Conservation (phyloP, 2,797 vertebrate species). For the Chelonia mydas region DNA sequence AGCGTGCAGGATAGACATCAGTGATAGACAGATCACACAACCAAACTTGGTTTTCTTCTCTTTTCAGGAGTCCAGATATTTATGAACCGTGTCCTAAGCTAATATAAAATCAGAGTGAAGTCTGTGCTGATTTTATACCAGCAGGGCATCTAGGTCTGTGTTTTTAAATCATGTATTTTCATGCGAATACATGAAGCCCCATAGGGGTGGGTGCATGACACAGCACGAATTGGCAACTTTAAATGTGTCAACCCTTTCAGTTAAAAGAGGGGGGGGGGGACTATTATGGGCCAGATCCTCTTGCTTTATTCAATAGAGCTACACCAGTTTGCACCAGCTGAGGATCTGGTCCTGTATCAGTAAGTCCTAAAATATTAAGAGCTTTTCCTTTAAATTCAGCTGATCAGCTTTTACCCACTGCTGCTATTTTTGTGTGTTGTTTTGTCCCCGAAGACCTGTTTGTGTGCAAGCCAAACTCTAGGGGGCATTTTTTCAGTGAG, state of each 20-base stretch:
- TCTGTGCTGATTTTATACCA: neutral
- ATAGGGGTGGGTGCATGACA: neutral
- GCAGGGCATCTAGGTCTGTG: neutral
- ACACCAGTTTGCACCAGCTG: neutral
- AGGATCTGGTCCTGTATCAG: neutral
- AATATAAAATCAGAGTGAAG: neutral
- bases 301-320: neutral
- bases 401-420: neutral
- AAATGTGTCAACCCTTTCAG: neutral
- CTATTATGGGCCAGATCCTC: neutral
- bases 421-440: slow-evolving; percentile 43
- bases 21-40: neutral
- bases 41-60: neutral
- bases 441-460: slow-evolving; percentile 27
- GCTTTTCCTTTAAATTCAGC: slow-evolving; percentile 35
- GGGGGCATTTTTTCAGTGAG: slow-evolving; percentile 23
- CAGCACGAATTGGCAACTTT: neutral
- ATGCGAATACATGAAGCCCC: neutral
- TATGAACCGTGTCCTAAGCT: neutral
- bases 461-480: slow-evolving; percentile 37
- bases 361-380: slow-evolving; percentile 8
- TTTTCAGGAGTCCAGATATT: neutral
- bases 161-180: neutral
- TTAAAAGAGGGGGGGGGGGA: neutral
- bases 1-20: neutral